These are phyloP conservation scores for Polypedilum vanderplanki DNA, from an alignment of 1,140 invertebrate species.

Conservation along the genomic window DNA sequence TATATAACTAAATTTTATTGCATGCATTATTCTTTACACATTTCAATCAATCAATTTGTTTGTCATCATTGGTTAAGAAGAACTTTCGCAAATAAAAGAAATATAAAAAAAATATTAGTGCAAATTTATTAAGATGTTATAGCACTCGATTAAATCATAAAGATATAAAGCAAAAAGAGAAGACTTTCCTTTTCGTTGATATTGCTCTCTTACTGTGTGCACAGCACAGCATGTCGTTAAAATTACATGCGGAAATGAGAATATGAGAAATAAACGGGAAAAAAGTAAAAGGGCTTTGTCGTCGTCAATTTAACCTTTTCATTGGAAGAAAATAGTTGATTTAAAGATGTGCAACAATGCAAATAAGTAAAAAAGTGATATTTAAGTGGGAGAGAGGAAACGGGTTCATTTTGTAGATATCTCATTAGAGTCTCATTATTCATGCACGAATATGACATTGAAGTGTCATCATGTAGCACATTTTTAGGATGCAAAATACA, in stretches of 20 bases:
- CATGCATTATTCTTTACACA: not conserved
- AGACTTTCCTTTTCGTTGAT: not conserved
- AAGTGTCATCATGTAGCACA: not conserved
- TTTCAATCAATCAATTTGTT: not conserved
- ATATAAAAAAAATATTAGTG: no score
- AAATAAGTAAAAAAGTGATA: not conserved
- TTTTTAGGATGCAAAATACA: slow-evolving; percentile 17
- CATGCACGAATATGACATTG: slow-evolving; percentile 9
- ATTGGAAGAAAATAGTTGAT: not conserved
- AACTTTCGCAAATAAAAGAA: no score
- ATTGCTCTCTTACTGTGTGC: not conserved
- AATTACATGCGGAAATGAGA: slow-evolving; percentile 11
- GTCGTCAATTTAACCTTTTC: slow-evolving; percentile 9
- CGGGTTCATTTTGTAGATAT: not conserved
- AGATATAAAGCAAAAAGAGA: not conserved
- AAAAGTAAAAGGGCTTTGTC: slow-evolving; percentile 11
- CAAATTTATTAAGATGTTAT: not conserved
- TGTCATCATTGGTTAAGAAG: no score
- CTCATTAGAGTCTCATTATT: slow-evolving; percentile 6
- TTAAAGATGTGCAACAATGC: slow-evolving; percentile 2
- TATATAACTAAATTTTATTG: no score
- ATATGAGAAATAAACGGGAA: slow-evolving; percentile 14
- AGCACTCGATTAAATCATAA: not conserved
- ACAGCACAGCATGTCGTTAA: slow-evolving; percentile 2
- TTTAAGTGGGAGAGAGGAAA: not conserved